These are phyloP conservation scores for Chamaetylas fuelleborni DNA, from an alignment of 2,113 vertebrate species.

Conservation along the genomic window DNA sequence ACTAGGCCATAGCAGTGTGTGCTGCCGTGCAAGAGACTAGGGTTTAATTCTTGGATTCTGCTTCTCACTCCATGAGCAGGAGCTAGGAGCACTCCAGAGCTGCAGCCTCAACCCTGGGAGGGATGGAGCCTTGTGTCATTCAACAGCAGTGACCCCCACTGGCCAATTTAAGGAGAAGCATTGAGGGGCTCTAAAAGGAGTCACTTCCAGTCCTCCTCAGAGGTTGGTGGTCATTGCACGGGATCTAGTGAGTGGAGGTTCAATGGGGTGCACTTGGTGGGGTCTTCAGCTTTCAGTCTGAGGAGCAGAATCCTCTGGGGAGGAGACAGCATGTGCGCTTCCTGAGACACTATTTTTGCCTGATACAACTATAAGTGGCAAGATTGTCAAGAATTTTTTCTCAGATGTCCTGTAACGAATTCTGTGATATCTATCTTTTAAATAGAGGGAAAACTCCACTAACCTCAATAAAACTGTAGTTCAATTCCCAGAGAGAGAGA, in stretches of 20 bases:
- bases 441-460: constrained; percentile 47
- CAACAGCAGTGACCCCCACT: constrained; percentile 83
- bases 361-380: neutral
- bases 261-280: constrained; percentile 67
- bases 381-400: constrained; percentile 31
- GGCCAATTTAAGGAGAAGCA: constrained; percentile 85
- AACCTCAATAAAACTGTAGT: constrained; percentile 23
- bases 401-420: constrained; percentile 14
- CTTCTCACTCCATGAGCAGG: constrained; percentile 83
- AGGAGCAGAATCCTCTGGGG: constrained; percentile 60
- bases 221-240: constrained; percentile 83
- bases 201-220: constrained; percentile 83
- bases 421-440: constrained; percentile 25
- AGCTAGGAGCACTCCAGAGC: constrained; percentile 81
- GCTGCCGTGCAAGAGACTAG: constrained; percentile 67
- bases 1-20: constrained; percentile 56
- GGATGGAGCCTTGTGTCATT: constrained; percentile 84
- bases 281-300: constrained; percentile 59
- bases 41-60: constrained; percentile 83
- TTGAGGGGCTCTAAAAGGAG: constrained; percentile 83
- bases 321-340: constrained; percentile 40
- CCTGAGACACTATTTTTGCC: constrained; percentile 42
- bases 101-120: constrained; percentile 84
- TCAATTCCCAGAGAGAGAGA: neutral
- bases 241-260: constrained; percentile 75